phyloP scores from a whole-genome alignment of 1,140 invertebrate species.

The Scylla paramamosain region DNA sequence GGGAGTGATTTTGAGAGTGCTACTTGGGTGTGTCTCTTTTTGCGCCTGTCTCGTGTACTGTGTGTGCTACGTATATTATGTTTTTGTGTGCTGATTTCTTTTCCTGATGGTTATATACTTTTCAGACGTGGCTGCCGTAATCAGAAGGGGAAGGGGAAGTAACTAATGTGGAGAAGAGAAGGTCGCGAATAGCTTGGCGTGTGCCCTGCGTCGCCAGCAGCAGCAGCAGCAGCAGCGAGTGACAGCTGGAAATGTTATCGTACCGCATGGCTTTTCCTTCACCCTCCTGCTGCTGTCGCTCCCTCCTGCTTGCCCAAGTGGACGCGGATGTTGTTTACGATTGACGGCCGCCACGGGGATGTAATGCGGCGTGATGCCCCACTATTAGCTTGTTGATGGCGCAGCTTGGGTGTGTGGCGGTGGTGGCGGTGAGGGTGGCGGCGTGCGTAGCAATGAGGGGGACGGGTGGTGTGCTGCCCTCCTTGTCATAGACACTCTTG shows the following conservation, averaged over 20 bases:
- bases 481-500: not conserved
- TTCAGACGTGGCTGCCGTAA: constrained; percentile 11
- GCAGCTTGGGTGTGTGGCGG: not conserved
- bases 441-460: not conserved
- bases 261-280: not conserved
- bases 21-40: not conserved
- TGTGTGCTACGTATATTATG: not conserved
- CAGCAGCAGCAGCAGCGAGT: not conserved
- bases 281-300: not conserved
- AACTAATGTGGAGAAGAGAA: not conserved
- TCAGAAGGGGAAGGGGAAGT: not conserved
- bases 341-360: not conserved
- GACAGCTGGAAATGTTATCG: not conserved
- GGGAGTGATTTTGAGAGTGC: not conserved
- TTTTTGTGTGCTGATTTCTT: not conserved
- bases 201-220: not conserved
- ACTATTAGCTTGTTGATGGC: not conserved
- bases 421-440: not conserved
- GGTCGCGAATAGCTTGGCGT: not conserved
- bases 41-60: not conserved
- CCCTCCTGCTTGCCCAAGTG: not conserved
- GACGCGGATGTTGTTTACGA: not conserved
- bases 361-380: not conserved
- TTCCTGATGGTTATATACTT: not conserved
- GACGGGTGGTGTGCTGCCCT: not conserved